Evolutionary conservation across 2,113 vertebrate species (phyloP).

Genomic region (Tyrannus savana): DNA sequence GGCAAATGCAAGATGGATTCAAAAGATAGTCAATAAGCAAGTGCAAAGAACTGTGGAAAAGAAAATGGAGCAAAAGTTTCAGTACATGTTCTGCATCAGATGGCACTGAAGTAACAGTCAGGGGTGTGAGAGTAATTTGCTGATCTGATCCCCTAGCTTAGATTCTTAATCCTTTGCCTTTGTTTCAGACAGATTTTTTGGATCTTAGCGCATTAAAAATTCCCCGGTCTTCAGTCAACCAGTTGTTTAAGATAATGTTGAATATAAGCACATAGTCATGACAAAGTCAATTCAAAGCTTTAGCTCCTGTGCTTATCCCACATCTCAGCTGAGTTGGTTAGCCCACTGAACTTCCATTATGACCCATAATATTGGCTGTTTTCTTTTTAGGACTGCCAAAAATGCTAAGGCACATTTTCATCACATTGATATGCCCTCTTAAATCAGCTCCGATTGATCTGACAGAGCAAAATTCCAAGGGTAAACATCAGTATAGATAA

Average conservation of each 20-base stretch:
- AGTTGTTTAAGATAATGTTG: neutral
- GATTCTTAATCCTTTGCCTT: neutral
- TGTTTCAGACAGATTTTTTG: neutral
- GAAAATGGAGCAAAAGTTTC: neutral
- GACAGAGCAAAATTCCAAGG: neutral
- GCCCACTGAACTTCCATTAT: neutral
- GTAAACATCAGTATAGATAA: conserved; percentile 16
- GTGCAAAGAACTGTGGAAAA: neutral
- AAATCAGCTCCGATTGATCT: neutral
- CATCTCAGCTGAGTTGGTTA: neutral
- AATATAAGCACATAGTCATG: neutral
- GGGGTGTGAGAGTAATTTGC: neutral
- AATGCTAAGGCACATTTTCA: neutral
- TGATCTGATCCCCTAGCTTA: neutral
- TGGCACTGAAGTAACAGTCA: neutral
- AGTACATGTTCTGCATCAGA: neutral
- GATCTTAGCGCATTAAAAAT: neutral
- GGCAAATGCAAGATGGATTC: neutral
- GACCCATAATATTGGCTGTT: neutral
- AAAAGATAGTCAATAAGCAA: neutral
- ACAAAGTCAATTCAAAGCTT: neutral
- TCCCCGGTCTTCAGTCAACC: neutral
- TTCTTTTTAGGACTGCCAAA: neutral
- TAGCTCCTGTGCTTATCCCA: neutral
- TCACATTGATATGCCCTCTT: neutral